Base-by-base conservation (phyloP, 1,140 invertebrate genomes). In the Episyrphus balteatus region DNA sequence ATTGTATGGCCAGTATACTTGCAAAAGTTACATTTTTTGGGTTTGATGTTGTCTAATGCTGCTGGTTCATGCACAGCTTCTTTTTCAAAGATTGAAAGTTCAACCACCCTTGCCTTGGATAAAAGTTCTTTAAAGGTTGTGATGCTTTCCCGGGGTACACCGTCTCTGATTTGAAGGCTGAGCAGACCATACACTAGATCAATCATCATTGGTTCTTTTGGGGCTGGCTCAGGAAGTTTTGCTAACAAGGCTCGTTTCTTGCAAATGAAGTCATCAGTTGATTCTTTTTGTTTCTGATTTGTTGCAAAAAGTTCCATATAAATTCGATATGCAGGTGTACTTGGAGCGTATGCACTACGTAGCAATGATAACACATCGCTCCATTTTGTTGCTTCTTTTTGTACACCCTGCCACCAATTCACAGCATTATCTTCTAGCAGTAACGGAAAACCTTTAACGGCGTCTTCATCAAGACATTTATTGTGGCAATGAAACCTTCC, bases 381-480 rank as follows among this genome's bases (percentile, higher is more conserved):
- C 19, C 50, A 55, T 3, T 2, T 51, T 13, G 11, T 26, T 5
- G 21, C 8, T 26, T 26, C 21, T 26, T 26, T 26, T 26, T 26
- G 21, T 5, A 26, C 21, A 26, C 21, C 21, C 21, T 26, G 21
- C 21, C 21, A 26, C 21, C 21, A 26, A 8, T 26, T 26, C 3
- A 26, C 21, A 3, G 21, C 21, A 21, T 37, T 15, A 32, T 48
- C 50, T 13, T 52, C 42, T 11, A 58, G 43, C 3, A 59, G 44
- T 46, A 59, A 53, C 8, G 54, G 50, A 26, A 58, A 43, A 17
- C 56, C 54, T 34, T 42, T 50, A 3, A 56, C 26, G 9, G 54
- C 56, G 43, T 58, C 56, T 5, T 21, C 43, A 39, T 58, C 54
- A 49, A 49, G 2, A 42, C 40, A 3, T 36, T 31, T 11, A 58